Percentiles rank a stretch among this genome's conserved stretches.
These are phyloP conservation scores for Hymenochirus boettgeri DNA, from an alignment of 2,113 vertebrate genomes.

Conservation along the genomic window DNA sequence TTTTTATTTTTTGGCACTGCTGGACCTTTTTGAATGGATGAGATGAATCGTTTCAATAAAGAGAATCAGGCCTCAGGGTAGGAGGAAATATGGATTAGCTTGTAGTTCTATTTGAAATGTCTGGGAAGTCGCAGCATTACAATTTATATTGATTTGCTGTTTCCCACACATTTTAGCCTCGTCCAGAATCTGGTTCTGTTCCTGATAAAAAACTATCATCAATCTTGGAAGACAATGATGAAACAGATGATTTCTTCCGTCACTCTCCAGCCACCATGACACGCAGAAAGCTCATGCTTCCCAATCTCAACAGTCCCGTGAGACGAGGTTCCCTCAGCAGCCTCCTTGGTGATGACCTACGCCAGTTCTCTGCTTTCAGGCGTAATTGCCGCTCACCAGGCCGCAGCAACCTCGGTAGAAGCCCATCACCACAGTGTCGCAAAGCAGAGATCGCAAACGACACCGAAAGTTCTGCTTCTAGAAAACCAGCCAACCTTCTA, in stretches of 20 bases:
- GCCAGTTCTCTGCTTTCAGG: slow-evolving; percentile 67
- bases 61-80: no score
- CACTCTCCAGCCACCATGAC: slow-evolving; percentile 61
- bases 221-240: slow-evolving; percentile 66
- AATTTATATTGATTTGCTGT: slow-evolving; percentile 29
- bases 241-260: slow-evolving; percentile 58
- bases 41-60: no score
- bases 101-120: no score
- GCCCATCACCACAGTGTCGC: slow-evolving; percentile 60
- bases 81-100: no score
- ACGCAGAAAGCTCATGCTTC: slow-evolving; percentile 63
- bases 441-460: slow-evolving; percentile 47
- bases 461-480: not conserved
- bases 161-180: slow-evolving; percentile 53
- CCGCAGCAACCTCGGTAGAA: slow-evolving; percentile 58
- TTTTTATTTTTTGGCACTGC: no score
- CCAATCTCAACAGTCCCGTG: slow-evolving; percentile 62
- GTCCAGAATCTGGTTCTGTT: slow-evolving; percentile 52
- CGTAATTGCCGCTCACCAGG: slow-evolving; percentile 66
- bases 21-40: no score
- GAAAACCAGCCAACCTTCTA: slow-evolving; percentile 73
- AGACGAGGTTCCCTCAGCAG: slow-evolving; percentile 67
- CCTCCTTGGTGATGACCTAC: slow-evolving; percentile 77
- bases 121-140: no score
- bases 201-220: slow-evolving; percentile 70